Base-by-base conservation (phyloP, 2,113 vertebrate genomes). In the Pyrgilauda ruficollis region DNA sequence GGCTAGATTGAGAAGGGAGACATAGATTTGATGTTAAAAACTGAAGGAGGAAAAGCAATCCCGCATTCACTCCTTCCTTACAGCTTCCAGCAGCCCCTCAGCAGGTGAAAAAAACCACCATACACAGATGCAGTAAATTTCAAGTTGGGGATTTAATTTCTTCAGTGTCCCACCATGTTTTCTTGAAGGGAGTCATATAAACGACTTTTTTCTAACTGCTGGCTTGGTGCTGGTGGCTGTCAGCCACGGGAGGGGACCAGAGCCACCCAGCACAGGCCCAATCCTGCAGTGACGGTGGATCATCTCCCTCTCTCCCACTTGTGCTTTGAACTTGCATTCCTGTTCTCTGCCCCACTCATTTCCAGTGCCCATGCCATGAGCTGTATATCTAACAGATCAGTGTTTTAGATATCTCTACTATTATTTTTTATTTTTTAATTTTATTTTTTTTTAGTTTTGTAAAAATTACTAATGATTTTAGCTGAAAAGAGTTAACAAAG, bases 71-170 rank as follows among this genome's bases (percentile, higher is more conserved):
- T 50, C 31, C 14, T 85, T 31, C 43, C n/a, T 62, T 46, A 17
- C 1, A 0, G 11, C n/a, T 50, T 50, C 31, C 19, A 2, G 0
- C 50, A 49, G 10, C 59, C 50, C 52, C 26, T 27, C 1, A 0
- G 15, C 39, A 33, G 56, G 16, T 86, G 23, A 26, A 76, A 82
- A 30, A 33, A 80, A 52, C 3, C 10, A 0, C 15, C 28, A 53
- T 49, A 56, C 37, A 13, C 13, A 43, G 33, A 6, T n/a, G 43
- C 35, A 55, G 53, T 28, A 83, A 30, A 58, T 66, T 39, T 53
- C 24, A 66, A 68, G 7, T 26, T 30, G 18, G 11, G 13, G 15
- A 30, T 74, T 85, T 59, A 22, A 59, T 70, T 94, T 85, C 24
- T 93, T 47, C 5, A 0, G 13, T 13, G 27, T 55, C 64, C n/a